Base-by-base conservation (phyloP, 2,888 invertebrate genomes). In the Lasius fuliginosus region DNA sequence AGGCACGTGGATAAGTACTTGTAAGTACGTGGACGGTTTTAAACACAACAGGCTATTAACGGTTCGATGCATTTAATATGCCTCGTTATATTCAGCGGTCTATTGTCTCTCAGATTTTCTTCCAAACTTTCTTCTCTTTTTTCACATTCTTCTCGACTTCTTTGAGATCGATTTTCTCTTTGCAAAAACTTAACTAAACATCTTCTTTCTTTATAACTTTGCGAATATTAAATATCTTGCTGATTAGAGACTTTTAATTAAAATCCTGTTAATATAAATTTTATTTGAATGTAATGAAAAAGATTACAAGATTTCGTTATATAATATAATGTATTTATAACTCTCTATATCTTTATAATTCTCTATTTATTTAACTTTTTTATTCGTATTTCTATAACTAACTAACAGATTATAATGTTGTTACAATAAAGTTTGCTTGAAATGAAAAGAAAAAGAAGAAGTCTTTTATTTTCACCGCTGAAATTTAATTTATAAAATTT, bases 11-110 rank as follows among this genome's bases (percentile, higher is more conserved):
- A 76, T 40, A 53, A 76, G 65, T 65, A 76, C 36, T 5, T 40
- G 65, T 53, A 76, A 65, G 46, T 64, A 49, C 64, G 36, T 27
- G 49, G 8, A 27, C 65, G 27, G 27, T 64, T 75, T 65, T 76
- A 18, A 76, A 65, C 65, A 36, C 36, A 53, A 23, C 42, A 33
- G 62, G 64, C 36, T 49, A 33, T 76, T 53, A 53, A 53, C 65
- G 33, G 33, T 62, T 30, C 12, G 62, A 33, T 18, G 58, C 53
- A 23, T 73, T 73, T 73, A 56, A 73, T 58, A 6, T 18, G 46
- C 27, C 12, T 53, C 18, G 18, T 65, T 76, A 36, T 23, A 65
- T 36, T 23, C 23, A 11, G 6, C 15, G 12, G 15, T 36, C 64
- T 33, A 64, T 33, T 64, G 23, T 15, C 18, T 33, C 3, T 62